Evolutionary conservation across 1,140 invertebrate genomes (phyloP).

Genomic region (Choristoneura fumiferana): DNA sequence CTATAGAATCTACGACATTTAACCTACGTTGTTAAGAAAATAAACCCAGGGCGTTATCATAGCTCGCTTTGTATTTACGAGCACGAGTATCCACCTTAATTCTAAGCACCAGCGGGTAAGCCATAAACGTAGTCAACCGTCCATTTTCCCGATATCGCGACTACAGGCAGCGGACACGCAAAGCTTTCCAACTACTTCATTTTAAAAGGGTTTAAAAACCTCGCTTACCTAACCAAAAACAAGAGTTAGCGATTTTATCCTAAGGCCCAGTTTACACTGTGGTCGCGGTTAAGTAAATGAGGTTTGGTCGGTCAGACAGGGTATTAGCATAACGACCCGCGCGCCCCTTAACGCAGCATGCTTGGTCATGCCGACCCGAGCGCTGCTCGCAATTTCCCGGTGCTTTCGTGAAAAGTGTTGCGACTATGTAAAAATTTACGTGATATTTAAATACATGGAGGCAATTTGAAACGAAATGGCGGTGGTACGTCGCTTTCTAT

Average conservation of each 20-base stretch:
- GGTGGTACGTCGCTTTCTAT: too few relatives aligned
- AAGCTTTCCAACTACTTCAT: slow-evolving; percentile 34
- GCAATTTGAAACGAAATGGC: neutral
- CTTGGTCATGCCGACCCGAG: slow-evolving; percentile 72
- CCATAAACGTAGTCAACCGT: slow-evolving; percentile 76
- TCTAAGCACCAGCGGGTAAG: slow-evolving; percentile 55
- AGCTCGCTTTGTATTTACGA: slow-evolving; percentile 44
- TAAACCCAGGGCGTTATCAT: slow-evolving; percentile 52
- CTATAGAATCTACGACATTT: slow-evolving; percentile 24
- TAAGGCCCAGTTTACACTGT: slow-evolving; percentile 28
- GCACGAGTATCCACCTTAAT: slow-evolving; percentile 55
- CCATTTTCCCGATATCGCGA: slow-evolving; percentile 71
- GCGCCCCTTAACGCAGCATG: slow-evolving; percentile 73
- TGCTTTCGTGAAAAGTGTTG: slow-evolving; percentile 56
- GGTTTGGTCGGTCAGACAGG: slow-evolving; percentile 34
- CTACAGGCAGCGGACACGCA: slow-evolving; percentile 66
- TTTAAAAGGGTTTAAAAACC: slow-evolving; percentile 19
- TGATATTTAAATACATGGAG: slow-evolving; percentile 11
- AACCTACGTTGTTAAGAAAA: slow-evolving; percentile 42
- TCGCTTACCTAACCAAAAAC: neutral
- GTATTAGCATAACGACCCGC: slow-evolving; percentile 73
- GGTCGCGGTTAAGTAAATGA: slow-evolving; percentile 16
- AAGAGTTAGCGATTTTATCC: slow-evolving; percentile 1
- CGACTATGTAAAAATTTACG: slow-evolving; percentile 28
- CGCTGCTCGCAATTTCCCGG: slow-evolving; percentile 67